Percentiles rank a stretch among this genome's conserved stretches.
Conservation (phyloP, 2,113 vertebrate genomes). For the Boulengeromyrus knoepffleri region DNA sequence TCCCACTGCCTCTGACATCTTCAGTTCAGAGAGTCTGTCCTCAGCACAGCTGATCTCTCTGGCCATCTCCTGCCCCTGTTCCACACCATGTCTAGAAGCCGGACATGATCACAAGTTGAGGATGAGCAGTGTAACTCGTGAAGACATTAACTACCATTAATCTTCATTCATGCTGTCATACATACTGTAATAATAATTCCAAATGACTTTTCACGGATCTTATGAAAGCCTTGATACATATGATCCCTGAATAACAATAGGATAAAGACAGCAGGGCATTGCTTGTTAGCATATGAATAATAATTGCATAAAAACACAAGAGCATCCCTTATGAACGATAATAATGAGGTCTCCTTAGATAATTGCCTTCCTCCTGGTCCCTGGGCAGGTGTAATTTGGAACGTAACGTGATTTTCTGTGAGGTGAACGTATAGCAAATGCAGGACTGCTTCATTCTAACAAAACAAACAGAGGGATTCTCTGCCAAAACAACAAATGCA, state of each 20-base stretch:
- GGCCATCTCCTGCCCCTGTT: not conserved
- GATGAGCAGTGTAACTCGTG: not conserved
- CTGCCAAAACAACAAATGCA: not conserved
- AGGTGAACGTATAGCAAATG: not conserved
- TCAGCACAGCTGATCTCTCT: not conserved
- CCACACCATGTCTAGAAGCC: not conserved
- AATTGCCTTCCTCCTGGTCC: not conserved
- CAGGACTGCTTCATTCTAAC: not conserved
- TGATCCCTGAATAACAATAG: not conserved
- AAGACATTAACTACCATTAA: not conserved
- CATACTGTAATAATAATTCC: not conserved
- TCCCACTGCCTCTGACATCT: not conserved
- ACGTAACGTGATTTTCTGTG: not conserved
- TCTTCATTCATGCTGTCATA: not conserved
- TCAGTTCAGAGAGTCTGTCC: not conserved
- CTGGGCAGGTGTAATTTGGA: not conserved
- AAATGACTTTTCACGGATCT: not conserved
- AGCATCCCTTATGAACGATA: not conserved
- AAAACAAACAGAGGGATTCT: not conserved
- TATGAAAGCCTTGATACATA: not conserved
- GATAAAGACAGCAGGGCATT: not conserved
- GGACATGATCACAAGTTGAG: not conserved
- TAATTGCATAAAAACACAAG: not conserved
- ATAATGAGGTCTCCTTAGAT: not conserved
- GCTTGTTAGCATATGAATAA: constrained; percentile 3